Evolutionary conservation across 2,797 vertebrate species (phyloP), one percentile per base, ranked within the genome.

Genomic region (Myripristis jacobus): DNA sequence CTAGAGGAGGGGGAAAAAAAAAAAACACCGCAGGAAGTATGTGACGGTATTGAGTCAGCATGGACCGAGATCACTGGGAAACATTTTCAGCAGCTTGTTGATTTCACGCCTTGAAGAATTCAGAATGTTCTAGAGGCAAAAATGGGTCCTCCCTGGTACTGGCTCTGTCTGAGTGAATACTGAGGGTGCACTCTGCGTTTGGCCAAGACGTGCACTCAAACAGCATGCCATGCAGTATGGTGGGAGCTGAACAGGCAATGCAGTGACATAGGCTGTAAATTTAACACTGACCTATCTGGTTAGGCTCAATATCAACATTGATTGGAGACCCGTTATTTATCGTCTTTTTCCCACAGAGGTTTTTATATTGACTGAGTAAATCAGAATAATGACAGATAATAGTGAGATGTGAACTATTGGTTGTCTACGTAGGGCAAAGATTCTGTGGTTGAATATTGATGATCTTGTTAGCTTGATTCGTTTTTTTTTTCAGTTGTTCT

Each of bases 231-330:
- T 10, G 4, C n/a, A n/a, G 31, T 31, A 8, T 4, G 31, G 31
- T 31, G 31, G 31, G 31, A 31, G 38, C 10, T 43, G 15, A 11
- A 3, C 8, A 43, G 38, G 3, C 3, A 11, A 15, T 43, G 18
- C 16, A 15, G 47, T 53, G 1, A n/a, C 54, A 62, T 54, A 55
- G 9, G 24, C 63, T 66, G 41, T 21, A 47, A 51, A 44, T 62
- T 31, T 64, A 61, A 29, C 12, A 77, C 43, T 19, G 43, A 77
- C 63, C 52, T n/a, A 55, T 70, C 29, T 61, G 10, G 51, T 52
- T 57, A 55, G 9, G 18, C 34, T 68, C 11, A 47, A 3, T 43
- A 43, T 16, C 21, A 47, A 60, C 3, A 43, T 43, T 4, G 58
- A 54, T 24, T 54, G 25, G 16, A 56, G 16, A 31, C 19, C 34